These are phyloP conservation scores for Meiosimyza decipiens DNA, from an alignment of 2,888 invertebrate genomes.

Conservation along the genomic window DNA sequence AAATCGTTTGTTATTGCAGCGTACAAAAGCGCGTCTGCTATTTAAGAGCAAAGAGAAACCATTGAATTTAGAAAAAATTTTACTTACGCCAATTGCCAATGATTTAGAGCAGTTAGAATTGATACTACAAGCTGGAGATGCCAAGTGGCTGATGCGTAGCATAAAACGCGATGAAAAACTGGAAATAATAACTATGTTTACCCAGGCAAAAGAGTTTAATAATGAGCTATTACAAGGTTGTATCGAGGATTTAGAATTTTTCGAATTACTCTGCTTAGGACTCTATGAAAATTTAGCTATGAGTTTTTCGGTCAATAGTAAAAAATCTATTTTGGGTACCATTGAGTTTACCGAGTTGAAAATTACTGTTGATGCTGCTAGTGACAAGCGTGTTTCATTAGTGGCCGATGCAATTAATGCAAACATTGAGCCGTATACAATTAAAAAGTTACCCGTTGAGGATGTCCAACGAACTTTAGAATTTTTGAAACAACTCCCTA, in stretches of 20 bases:
- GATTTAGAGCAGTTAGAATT: slow-evolving; percentile 47
- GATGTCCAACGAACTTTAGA: slow-evolving; percentile 45
- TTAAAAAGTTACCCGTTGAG: slow-evolving; percentile 47
- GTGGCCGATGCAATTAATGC: slow-evolving; percentile 37
- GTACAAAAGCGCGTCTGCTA: slow-evolving; percentile 48
- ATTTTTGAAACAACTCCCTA: slow-evolving; percentile 52
- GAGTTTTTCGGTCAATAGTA: slow-evolving; percentile 41
- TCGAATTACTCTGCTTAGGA: slow-evolving; percentile 53
- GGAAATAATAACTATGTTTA: slow-evolving; percentile 44
- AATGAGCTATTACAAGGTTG: slow-evolving; percentile 22
- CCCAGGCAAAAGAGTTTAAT: slow-evolving; percentile 22
- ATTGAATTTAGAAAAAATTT: slow-evolving; percentile 43
- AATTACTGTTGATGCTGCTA: slow-evolving; percentile 20
- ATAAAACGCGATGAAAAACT: slow-evolving; percentile 54
- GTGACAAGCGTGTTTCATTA: slow-evolving; percentile 34
- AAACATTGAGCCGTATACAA: slow-evolving; percentile 35
- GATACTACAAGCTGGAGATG: slow-evolving; percentile 45
- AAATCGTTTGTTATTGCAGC: slow-evolving; percentile 58
- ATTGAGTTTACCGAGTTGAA: slow-evolving; percentile 46
- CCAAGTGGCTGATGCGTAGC: slow-evolving; percentile 51
- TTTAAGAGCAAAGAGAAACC: slow-evolving; percentile 38
- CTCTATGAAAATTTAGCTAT: slow-evolving; percentile 49
- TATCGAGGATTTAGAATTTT: slow-evolving; percentile 52
- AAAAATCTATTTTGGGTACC: slow-evolving; percentile 48
- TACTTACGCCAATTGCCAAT: slow-evolving; percentile 43